A percentile compares a stretch with the other conserved stretches of the same genome.
phyloP scores from a whole-genome alignment of 2,797 vertebrate genomes.

The Heteromormyrus szaboi region DNA sequence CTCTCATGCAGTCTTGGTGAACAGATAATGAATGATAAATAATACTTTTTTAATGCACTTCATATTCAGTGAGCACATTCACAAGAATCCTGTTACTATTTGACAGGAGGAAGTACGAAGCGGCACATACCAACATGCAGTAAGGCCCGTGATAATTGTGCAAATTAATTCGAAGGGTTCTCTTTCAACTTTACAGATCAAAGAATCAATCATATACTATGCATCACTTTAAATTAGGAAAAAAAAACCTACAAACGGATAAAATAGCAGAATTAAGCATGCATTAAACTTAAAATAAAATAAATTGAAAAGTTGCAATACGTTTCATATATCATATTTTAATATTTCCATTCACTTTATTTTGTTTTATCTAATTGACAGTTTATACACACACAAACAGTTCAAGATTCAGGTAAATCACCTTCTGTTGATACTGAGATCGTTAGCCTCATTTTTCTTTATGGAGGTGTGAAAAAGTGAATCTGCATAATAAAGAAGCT shows the following conservation, averaged over 20 bases:
- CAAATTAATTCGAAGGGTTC: not conserved
- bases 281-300: not conserved
- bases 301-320: not conserved
- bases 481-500: constrained; percentile 53
- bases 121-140: not conserved
- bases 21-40: not conserved
- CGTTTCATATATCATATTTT: not conserved
- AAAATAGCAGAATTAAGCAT: not conserved
- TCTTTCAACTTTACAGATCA: not conserved
- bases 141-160: not conserved
- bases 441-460: constrained; percentile 66
- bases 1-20: not conserved
- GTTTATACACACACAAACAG: not conserved
- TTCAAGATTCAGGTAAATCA: constrained; percentile 48
- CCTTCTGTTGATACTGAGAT: constrained; percentile 62
- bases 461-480: constrained; percentile 69
- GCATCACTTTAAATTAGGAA: not conserved
- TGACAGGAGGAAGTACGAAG: not conserved
- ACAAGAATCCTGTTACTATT: not conserved
- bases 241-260: not conserved
- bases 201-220: not conserved
- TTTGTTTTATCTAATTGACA: not conserved
- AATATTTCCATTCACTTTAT: not conserved
- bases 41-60: not conserved
- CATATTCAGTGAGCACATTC: not conserved